These are phyloP conservation scores for Lepus oiostolus DNA, from an alignment of 2,797 vertebrate genomes.

Conservation along the genomic window DNA sequence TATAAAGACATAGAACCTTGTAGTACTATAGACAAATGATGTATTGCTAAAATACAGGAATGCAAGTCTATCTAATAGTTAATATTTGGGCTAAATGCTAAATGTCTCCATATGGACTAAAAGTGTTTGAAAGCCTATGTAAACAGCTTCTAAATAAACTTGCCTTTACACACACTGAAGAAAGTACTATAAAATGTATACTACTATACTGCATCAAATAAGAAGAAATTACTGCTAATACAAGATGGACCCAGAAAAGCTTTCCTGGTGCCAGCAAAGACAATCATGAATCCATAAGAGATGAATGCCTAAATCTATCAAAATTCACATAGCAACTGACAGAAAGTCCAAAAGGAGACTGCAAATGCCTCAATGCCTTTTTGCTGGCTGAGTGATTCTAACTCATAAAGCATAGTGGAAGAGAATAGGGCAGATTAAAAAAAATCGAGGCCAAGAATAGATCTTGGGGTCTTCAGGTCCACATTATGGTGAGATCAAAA, in stretches of 20 bases:
- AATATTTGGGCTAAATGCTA: conserved; percentile 41
- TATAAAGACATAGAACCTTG: conserved; percentile 36
- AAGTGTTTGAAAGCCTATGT: conserved; percentile 50
- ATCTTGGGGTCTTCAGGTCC: background rate
- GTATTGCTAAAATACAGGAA: conserved; percentile 9
- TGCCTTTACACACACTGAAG: background rate
- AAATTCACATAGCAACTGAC: conserved; percentile 48
- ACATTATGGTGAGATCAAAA: background rate
- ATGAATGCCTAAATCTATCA: conserved; percentile 38
- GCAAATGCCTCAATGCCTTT: background rate
- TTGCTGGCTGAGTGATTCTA: background rate
- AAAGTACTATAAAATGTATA: conserved; percentile 34
- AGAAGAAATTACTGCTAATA: background rate
- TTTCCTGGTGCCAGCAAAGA: conserved; percentile 48
- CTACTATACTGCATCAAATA: background rate
- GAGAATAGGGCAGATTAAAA: conserved; percentile 35
- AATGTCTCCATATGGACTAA: conserved; percentile 26
- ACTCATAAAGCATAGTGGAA: background rate
- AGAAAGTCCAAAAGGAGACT: background rate
- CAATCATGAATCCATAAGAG: conserved; percentile 21
- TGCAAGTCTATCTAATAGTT: background rate
- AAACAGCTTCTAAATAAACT: conserved; percentile 57
- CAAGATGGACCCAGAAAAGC: background rate
- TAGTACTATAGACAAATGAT: background rate
- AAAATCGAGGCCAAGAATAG: background rate